A percentile compares a stretch with the other conserved stretches of the same genome.
Evolutionary conservation across 2,888 invertebrate genomes (phyloP).

Genomic region (Strigamia maritima): DNA sequence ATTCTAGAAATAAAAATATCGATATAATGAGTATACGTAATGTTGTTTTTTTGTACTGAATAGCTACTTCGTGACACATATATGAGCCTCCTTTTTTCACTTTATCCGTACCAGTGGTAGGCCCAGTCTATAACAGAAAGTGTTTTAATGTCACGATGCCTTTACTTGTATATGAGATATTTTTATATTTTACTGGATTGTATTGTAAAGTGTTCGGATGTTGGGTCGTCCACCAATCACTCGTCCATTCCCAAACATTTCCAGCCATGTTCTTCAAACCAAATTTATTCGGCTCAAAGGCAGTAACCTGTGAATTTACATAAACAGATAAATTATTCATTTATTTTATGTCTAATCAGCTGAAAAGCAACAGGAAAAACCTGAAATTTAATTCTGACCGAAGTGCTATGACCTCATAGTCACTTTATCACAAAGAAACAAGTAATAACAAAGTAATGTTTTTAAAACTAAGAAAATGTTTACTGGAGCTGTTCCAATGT

Average conservation of each 20-base stretch:
- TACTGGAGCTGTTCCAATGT: slow-evolving; percentile 71
- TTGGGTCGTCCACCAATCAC: slow-evolving; percentile 67
- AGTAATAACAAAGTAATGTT: slow-evolving; percentile 26
- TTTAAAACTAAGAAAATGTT: neutral
- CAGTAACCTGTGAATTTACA: slow-evolving; percentile 55
- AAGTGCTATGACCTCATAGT: too few species aligned
- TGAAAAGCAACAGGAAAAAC: too few species aligned
- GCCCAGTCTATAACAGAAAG: neutral
- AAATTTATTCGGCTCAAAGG: slow-evolving; percentile 74
- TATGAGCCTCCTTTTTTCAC: slow-evolving; percentile 97
- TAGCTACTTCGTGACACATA: slow-evolving; percentile 73
- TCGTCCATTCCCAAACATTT: slow-evolving; percentile 98
- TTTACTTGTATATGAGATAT: too few species aligned
- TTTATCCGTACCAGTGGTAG: slow-evolving; percentile 61
- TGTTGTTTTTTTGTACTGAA: neutral
- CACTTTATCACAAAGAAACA: too few species aligned
- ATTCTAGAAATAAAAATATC: slow-evolving; percentile 53
- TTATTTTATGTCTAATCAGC: too few species aligned
- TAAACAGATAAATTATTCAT: too few species aligned
- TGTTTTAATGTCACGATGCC: too few species aligned
- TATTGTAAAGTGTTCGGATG: slow-evolving; percentile 51
- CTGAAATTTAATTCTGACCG: too few species aligned
- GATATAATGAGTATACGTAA: too few species aligned
- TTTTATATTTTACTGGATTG: slow-evolving; percentile 60
- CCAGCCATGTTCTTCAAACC: slow-evolving; percentile 87